These are phyloP conservation scores for Apamea monoglypha DNA, from an alignment of 2,888 invertebrate species.

Conservation along the genomic window DNA sequence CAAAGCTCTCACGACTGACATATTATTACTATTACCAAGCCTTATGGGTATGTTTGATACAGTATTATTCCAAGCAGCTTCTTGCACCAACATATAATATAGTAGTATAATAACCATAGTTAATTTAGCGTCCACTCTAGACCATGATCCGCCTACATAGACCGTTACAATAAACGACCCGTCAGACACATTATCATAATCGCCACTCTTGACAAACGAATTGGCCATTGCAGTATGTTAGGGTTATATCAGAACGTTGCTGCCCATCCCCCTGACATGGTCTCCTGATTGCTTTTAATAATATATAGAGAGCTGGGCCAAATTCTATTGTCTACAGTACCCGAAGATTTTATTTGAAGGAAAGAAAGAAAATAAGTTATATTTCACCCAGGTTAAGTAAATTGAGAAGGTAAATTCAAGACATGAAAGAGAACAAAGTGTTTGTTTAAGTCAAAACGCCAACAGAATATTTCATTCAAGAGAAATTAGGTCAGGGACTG, in stretches of 20 bases:
- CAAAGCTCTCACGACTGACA: neutral
- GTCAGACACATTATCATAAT: slow-evolving; percentile 35
- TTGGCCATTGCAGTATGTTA: slow-evolving; percentile 16
- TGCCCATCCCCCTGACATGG: slow-evolving; percentile 26
- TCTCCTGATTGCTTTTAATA: slow-evolving; percentile 22
- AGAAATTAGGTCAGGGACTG: slow-evolving; percentile 39
- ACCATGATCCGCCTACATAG: slow-evolving; percentile 22
- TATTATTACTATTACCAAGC: slow-evolving; percentile 8
- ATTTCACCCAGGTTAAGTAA: too few species aligned
- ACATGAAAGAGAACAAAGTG: neutral
- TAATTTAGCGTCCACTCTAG: slow-evolving; percentile 23
- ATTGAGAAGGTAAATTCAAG: neutral
- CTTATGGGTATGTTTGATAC: slow-evolving; percentile 13
- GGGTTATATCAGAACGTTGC: neutral
- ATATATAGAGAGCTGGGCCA: neutral
- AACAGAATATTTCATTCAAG: slow-evolving; percentile 17
- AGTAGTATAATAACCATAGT: slow-evolving; percentile 2
- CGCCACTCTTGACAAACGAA: slow-evolving; percentile 13
- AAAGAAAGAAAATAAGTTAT: too few species aligned
- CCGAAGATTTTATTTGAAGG: neutral
- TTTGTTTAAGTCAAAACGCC: neutral
- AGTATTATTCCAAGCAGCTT: slow-evolving; percentile 26
- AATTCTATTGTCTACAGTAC: neutral
- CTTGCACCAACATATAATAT: neutral
- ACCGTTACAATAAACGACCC: slow-evolving; percentile 12